phyloP scores from a whole-genome alignment of 2,797 vertebrate genomes.

The Anisognathus igniventris region DNA sequence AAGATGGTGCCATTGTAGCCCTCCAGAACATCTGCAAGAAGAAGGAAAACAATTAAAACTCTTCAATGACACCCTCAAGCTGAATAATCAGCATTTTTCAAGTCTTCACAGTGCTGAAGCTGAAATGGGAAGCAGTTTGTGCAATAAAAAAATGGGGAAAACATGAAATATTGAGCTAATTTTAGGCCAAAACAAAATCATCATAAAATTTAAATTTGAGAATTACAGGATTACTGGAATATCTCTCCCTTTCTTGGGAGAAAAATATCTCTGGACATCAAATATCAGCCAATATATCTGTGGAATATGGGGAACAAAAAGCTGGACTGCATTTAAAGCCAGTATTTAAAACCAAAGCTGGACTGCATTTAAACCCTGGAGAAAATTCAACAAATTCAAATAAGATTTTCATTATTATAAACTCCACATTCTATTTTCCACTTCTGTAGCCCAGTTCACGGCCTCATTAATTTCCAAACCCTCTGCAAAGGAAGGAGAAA shows the following conservation, averaged over 20 bases:
- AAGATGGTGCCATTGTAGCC: constrained; percentile 98
- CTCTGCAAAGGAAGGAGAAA: neutral
- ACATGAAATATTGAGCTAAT: neutral
- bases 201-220: neutral
- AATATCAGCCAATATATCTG: neutral
- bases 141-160: neutral
- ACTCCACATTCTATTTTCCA: no score
- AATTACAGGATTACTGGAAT: neutral
- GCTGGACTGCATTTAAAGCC: neutral
- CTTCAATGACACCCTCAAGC: accelerated
- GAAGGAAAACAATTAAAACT: neutral
- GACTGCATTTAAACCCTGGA: no score
- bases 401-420: no score
- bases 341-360: neutral
- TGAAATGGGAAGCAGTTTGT: neutral
- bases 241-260: neutral
- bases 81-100: accelerated
- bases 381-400: no score
- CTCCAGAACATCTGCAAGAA: constrained; percentile 86
- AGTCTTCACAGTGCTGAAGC: accelerated
- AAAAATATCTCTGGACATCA: neutral
- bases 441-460: no score
- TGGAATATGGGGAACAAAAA: neutral
- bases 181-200: neutral
- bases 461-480: neutral